These are phyloP conservation scores for Pionites leucogaster DNA, from an alignment of 2,113 vertebrate species.

Conservation along the genomic window DNA sequence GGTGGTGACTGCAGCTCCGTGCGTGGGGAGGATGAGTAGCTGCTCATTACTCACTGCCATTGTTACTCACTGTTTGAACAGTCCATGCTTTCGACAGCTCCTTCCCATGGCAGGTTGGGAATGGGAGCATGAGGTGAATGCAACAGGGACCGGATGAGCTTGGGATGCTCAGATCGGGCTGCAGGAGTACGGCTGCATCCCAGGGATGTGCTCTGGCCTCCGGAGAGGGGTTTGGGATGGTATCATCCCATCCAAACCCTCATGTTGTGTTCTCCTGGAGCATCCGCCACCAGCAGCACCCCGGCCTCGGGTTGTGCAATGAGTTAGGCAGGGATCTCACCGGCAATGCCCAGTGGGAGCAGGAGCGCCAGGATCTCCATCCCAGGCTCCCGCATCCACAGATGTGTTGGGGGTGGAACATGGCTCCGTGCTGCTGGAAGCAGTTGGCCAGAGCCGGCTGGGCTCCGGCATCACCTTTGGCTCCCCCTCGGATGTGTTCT, in stretches of 20 bases:
- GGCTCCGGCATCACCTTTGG: neutral
- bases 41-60: constrained; percentile 7
- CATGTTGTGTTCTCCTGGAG: neutral
- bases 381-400: neutral
- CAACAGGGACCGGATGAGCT: neutral
- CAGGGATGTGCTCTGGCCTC: rapidly evolving
- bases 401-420: constrained; percentile 16
- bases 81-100: neutral
- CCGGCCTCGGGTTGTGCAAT: neutral
- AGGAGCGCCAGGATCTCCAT: neutral
- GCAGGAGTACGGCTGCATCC: neutral
- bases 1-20: neutral
- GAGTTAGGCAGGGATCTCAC: neutral
- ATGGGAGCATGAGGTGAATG: rapidly evolving
- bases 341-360: neutral
- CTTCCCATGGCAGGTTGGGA: neutral
- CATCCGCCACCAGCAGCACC: neutral
- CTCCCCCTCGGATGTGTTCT: neutral
- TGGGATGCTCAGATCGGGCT: rapidly evolving
- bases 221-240: neutral
- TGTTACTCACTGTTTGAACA: constrained; percentile 8
- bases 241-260: neutral
- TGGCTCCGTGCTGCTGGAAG: neutral
- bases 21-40: constrained; percentile 47
- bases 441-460: neutral